Evolutionary conservation across 2,113 vertebrate species (phyloP).

Genomic region (Motacilla tschutschensis): DNA sequence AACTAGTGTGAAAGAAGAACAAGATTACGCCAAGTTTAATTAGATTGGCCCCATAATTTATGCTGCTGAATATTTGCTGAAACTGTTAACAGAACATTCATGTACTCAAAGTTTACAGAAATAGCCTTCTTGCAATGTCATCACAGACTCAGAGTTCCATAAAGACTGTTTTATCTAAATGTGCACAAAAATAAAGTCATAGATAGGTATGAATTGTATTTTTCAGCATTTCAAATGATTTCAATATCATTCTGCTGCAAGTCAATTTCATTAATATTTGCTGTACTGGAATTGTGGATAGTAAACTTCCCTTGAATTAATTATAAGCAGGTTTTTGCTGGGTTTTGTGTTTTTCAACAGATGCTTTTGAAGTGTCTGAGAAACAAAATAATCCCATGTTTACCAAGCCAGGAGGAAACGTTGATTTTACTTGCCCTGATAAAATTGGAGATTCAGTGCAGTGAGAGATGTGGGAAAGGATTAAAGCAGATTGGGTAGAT

Average conservation of each 20-base stretch:
- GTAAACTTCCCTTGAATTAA: background rate
- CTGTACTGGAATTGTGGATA: background rate
- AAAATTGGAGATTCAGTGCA: conserved; percentile 22
- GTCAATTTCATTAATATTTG: background rate
- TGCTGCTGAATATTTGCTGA: background rate
- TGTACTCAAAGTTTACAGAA: background rate
- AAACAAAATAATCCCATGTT: background rate
- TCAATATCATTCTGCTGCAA: background rate
- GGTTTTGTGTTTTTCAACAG: conserved; percentile 39
- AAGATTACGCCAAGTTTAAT: background rate
- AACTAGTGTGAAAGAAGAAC: background rate
- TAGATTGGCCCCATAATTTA: background rate
- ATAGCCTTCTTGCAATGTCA: background rate
- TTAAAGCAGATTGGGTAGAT: conserved; percentile 52
- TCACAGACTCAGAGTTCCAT: background rate
- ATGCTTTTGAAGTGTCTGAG: conserved; percentile 14
- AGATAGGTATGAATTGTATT: background rate
- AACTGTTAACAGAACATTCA: background rate
- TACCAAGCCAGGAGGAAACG: conserved; percentile 48
- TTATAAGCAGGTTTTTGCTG: background rate
- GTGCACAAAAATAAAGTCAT: background rate
- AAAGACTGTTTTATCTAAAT: background rate
- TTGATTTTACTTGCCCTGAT: conserved; percentile 69
- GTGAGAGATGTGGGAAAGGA: conserved; percentile 70
- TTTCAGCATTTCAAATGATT: background rate